These are phyloP conservation scores for Bombyx mori DNA, from an alignment of 1,140 invertebrate species.

Conservation along the genomic window ASM3026992v2 NC_085116.1:8291001-8291500, in stretches of 20 bases:
- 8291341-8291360: slow-evolving; percentile 66
- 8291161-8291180: too few species aligned
- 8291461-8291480: neutral
- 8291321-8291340: slow-evolving; percentile 34
- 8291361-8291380: slow-evolving; percentile 67
- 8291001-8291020: slow-evolving; percentile 70
- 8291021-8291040: slow-evolving; percentile 68
- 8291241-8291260: too few species aligned
- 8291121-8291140: neutral
- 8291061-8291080: slow-evolving; percentile 51
- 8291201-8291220: too few species aligned
- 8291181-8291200: too few species aligned
- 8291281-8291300: too few species aligned
- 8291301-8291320: slow-evolving; percentile 1
- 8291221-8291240: too few species aligned
- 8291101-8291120: neutral
- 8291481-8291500: too few species aligned
- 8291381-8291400: slow-evolving; percentile 56
- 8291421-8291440: slow-evolving; percentile 48
- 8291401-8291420: slow-evolving; percentile 59
- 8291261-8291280: too few species aligned
- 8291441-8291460: slow-evolving; percentile 17
- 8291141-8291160: too few species aligned
- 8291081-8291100: slow-evolving; percentile 26
- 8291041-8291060: slow-evolving; percentile 55